Evolutionary conservation across 2,888 invertebrate genomes (phyloP), one percentile per base, ranked within the genome.

Genomic region (Linnaemya tessellans): DNA sequence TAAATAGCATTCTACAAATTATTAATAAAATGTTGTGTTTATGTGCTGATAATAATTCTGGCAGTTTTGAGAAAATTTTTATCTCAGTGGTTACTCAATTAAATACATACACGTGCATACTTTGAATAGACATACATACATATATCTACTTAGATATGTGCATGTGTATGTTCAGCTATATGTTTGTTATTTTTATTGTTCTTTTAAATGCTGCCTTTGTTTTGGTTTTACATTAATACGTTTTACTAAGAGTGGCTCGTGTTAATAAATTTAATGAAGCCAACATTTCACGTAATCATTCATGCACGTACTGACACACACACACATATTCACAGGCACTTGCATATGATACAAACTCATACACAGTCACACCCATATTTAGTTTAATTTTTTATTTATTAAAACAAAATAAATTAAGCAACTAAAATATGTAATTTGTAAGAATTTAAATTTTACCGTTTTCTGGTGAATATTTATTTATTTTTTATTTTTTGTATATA

Each of bases 381-480:
- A 11, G 46, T 46, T 46, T 38, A 10, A 38, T 38, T 38, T 38
- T 3, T 46, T 46, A n/a, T n/a, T 51, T 51, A 51, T 11, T 11
- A 11, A 41, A 9, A 9, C 18, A n/a, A 51, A 51, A 51, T 51
- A 13, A 15, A 18, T 51, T 51, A 9, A 18, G 15, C 25, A 22
- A 25, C 20, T 56, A 25, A 56, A 56, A 22, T 25, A 10, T 51
- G 51, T 70, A 1, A 15, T 13, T 54, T 54, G n/a, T 49, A 51
- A 30, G 54, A 67, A 15, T 15, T 58, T 54, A 43, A 46, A 49
- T 70, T 84, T 79, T 73, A 82, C 78, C 68, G 58, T 78, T 75
- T 74, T 10, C 43, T 68, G 20, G 73, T 68, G 49, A 25, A 41
- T 68, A n/a, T 38, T 3, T 4, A 15, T 18, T 20, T 20, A 9